Percentiles rank a stretch among this genome's conserved stretches.
These are phyloP conservation scores for Turritopsis dohrnii DNA, from an alignment of 30 jellyfish, hydroid and myxozoan species.

Conservation along the genomic window DNA sequence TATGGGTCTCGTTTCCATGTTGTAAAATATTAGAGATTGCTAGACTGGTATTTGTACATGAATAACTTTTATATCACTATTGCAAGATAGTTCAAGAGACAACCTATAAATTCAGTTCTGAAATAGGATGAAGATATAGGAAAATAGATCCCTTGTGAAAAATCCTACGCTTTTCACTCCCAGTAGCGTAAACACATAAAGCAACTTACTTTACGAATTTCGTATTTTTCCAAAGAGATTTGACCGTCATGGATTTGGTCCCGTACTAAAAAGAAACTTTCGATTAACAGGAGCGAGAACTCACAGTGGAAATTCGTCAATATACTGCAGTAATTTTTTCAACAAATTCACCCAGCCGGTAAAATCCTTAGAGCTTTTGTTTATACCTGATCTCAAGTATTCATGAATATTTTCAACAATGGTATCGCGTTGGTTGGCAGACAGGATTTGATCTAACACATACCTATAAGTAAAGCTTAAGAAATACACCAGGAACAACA, in stretches of 20 bases:
- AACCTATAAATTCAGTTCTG: too few species aligned
- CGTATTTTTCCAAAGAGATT: constrained; percentile 11
- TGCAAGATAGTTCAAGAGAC: too few species aligned
- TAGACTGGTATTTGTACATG: too few species aligned
- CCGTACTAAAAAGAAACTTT: constrained; percentile 12
- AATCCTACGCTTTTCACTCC: too few species aligned
- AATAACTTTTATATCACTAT: too few species aligned
- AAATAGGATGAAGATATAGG: too few species aligned
- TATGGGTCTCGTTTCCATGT: too few species aligned
- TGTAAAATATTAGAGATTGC: too few species aligned
- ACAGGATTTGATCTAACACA: constrained; percentile 63
- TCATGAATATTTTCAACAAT: constrained; percentile 77
- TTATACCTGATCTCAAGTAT: constrained; percentile 37
- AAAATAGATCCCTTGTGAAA: too few species aligned
- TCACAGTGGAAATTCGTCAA: background rate
- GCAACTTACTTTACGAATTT: constrained; percentile 23
- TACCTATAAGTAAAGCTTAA: constrained; percentile 26
- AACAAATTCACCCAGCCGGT: background rate
- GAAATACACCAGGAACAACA: background rate
- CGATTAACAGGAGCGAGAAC: too few species aligned
- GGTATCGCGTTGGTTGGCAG: constrained; percentile 66
- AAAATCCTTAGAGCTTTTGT: too few species aligned
- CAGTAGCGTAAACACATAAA: background rate
- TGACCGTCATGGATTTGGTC: constrained; percentile 4
- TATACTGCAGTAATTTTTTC: too few species aligned